Percentiles rank a stretch among this genome's conserved stretches.
These are phyloP conservation scores for Heliothis virescens DNA, from an alignment of 1,140 invertebrate species.

Conservation along the genomic window DNA sequence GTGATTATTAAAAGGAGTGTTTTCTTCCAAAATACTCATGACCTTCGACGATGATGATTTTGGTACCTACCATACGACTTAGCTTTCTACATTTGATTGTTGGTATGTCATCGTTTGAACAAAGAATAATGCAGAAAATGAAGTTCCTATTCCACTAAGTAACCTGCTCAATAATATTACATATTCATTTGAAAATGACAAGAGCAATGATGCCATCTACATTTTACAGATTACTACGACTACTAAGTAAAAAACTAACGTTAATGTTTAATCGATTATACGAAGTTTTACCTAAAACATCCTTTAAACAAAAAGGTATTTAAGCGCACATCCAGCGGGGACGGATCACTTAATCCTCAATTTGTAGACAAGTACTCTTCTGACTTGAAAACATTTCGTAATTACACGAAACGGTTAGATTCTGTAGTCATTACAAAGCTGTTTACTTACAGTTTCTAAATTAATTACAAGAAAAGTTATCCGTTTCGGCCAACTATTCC, in stretches of 20 bases:
- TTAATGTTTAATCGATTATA: not conserved
- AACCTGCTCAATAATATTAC: too few species aligned
- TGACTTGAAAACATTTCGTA: slow-evolving; percentile 30
- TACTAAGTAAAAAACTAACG: not conserved
- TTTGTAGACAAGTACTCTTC: slow-evolving; percentile 18
- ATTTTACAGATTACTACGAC: not conserved
- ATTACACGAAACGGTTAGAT: slow-evolving; percentile 17
- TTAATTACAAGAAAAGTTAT: slow-evolving; percentile 26
- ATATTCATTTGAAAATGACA: too few species aligned
- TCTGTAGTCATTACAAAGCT: slow-evolving; percentile 20
- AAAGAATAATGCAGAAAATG: too few species aligned
- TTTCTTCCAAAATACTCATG: too few species aligned
- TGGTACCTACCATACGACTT: too few species aligned
- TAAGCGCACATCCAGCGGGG: slow-evolving; percentile 1
- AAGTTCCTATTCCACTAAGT: too few species aligned
- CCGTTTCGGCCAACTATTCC: not conserved
- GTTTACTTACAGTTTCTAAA: slow-evolving; percentile 24
- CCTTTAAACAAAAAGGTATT: slow-evolving; percentile 3
- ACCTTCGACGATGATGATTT: too few species aligned
- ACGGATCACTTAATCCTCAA: slow-evolving; percentile 17
- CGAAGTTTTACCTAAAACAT: slow-evolving; percentile 14
- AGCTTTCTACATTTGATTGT: too few species aligned
- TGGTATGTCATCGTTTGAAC: too few species aligned
- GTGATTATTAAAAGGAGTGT: too few species aligned
- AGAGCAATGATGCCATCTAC: not conserved